Conservation (phyloP, 2,113 vertebrate species). For the Garra rufa region DNA sequence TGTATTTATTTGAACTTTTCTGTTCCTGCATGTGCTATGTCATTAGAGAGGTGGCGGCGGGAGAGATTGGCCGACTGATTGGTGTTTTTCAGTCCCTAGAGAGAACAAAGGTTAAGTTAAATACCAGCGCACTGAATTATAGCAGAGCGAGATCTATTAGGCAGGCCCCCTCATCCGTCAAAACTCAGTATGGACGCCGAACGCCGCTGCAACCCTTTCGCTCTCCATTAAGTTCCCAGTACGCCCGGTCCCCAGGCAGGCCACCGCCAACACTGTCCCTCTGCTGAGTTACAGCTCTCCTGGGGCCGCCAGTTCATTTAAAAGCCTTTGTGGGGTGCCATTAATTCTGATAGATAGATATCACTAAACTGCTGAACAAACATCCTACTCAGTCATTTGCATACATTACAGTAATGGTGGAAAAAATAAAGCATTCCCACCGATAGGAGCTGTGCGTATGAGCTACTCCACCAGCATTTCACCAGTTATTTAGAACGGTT, state of each 20-base stretch:
- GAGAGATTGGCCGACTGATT: slow-evolving; percentile 40
- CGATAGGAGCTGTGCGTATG: slow-evolving; percentile 64
- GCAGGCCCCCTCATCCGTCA: slow-evolving; percentile 66
- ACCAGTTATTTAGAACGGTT: not conserved
- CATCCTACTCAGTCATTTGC: slow-evolving; percentile 77
- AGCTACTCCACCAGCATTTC: not conserved
- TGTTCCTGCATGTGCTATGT: not conserved
- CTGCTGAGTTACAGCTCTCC: slow-evolving; percentile 69
- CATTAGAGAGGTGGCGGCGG: slow-evolving; percentile 45
- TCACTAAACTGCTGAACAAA: slow-evolving; percentile 80
- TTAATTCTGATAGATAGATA: slow-evolving; percentile 77
- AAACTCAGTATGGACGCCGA: slow-evolving; percentile 54
- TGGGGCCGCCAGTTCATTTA: slow-evolving; percentile 73
- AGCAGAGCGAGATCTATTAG: slow-evolving; percentile 63
- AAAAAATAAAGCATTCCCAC: slow-evolving; percentile 73
- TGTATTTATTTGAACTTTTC: not conserved
- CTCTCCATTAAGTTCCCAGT: slow-evolving; percentile 68
- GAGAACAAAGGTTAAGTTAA: slow-evolving; percentile 72
- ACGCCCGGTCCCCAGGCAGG: slow-evolving; percentile 56
- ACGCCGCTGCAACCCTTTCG: slow-evolving; percentile 56
- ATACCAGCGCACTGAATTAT: slow-evolving; percentile 66
- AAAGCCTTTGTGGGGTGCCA: slow-evolving; percentile 73
- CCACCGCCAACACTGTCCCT: slow-evolving; percentile 54
- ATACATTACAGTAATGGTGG: slow-evolving; percentile 76
- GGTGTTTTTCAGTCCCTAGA: slow-evolving; percentile 46